Evolutionary conservation across 2,113 vertebrate genomes (phyloP).

Genomic region (Nipponia nippon): DNA sequence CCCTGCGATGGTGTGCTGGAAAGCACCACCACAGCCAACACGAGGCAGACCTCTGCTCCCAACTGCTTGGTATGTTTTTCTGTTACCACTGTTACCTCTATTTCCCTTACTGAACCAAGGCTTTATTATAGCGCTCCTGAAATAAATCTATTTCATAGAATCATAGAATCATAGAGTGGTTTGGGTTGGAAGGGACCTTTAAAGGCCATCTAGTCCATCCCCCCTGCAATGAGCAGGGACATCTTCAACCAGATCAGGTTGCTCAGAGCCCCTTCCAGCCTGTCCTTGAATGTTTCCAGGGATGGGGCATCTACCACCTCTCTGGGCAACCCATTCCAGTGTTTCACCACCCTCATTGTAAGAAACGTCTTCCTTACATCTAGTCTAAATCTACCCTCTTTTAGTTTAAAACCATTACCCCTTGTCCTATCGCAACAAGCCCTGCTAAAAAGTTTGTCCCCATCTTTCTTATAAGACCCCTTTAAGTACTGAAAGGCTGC

Average conservation of each 20-base stretch:
- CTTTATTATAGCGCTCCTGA: background rate
- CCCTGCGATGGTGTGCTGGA: fast-evolving
- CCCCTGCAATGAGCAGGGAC: background rate
- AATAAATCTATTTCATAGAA: background rate
- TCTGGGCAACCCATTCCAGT: background rate
- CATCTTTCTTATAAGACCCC: too few species aligned
- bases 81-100: background rate
- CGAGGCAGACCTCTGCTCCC: background rate
- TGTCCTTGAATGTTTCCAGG: background rate
- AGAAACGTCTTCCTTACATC: background rate
- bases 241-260: background rate
- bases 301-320: background rate
- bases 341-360: background rate
- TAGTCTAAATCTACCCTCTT: background rate
- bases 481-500: background rate
- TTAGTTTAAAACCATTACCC: background rate
- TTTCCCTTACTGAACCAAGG: background rate
- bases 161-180: background rate
- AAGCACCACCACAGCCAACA: background rate
- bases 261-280: background rate
- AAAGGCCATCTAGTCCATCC: background rate
- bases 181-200: background rate
- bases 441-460: background rate
- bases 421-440: background rate
- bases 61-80: background rate